Evolutionary conservation across 2,797 vertebrate species (phyloP).

Genomic region (Microhierax caerulescens): DNA sequence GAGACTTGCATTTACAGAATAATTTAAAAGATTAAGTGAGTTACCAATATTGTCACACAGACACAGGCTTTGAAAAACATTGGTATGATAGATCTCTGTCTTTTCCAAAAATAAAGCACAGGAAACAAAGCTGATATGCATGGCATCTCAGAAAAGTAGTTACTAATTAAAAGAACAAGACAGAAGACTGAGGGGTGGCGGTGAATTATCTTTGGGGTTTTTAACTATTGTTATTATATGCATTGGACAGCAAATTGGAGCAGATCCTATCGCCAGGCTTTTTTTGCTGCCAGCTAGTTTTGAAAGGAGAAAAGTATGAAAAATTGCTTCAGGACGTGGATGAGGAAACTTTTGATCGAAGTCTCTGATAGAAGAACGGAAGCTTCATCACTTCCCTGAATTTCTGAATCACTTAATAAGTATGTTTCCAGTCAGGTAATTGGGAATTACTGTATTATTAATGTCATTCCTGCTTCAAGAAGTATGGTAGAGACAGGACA

Average conservation of each 20-base stretch:
- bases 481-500: background rate
- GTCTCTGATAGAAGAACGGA: background rate
- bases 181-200: background rate
- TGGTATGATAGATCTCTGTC: background rate
- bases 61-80: background rate
- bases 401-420: background rate
- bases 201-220: background rate
- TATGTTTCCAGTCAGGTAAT: background rate
- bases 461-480: background rate
- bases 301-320: background rate
- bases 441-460: background rate
- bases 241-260: background rate
- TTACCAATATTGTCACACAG: background rate
- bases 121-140: background rate
- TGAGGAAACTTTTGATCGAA: background rate
- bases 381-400: background rate
- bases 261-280: background rate
- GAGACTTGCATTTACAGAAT: background rate
- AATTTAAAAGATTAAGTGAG: background rate
- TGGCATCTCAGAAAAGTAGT: background rate
- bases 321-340: background rate
- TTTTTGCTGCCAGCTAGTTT: background rate
- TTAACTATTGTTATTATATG: background rate
- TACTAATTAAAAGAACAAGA: background rate
- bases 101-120: background rate